Evolutionary conservation across 2,797 vertebrate species (phyloP).

Genomic region (Eulemur mongoz): DNA sequence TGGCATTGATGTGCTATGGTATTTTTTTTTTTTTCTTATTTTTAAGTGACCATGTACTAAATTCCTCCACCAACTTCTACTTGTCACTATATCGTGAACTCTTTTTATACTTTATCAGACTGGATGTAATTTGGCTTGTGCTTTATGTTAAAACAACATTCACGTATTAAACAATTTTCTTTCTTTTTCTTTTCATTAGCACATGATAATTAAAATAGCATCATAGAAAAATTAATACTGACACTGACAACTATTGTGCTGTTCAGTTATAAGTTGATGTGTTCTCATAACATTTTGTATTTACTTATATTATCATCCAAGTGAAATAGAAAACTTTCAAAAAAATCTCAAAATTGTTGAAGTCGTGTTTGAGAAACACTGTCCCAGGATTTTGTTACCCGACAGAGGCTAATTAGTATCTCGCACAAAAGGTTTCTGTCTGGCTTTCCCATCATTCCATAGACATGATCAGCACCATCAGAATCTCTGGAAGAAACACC

Average conservation of each 20-base stretch:
- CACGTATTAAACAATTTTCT: constrained; percentile 2
- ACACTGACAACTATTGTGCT: not conserved
- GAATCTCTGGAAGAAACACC: not conserved
- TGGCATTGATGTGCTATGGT: not conserved
- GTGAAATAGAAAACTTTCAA: not conserved
- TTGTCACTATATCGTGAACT: not conserved
- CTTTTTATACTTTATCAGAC: not conserved
- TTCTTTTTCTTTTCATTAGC: not conserved
- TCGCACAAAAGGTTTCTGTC: not conserved
- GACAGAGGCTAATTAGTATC: not conserved
- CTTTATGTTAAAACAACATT: not conserved
- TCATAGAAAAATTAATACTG: not conserved
- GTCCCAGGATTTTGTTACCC: not conserved
- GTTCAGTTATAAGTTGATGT: not conserved
- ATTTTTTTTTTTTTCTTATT: not conserved
- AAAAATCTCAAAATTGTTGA: not conserved
- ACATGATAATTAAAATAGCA: not conserved
- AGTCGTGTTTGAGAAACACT: not conserved
- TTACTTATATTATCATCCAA: not conserved
- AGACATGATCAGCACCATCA: not conserved
- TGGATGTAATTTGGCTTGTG: not conserved
- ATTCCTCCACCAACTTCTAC: not conserved
- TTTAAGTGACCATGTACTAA: not conserved
- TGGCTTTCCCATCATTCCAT: not conserved
- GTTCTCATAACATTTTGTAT: not conserved